Base-by-base conservation (phyloP, 2,888 invertebrate genomes). In the Scelioninae gen. 1 region DNA sequence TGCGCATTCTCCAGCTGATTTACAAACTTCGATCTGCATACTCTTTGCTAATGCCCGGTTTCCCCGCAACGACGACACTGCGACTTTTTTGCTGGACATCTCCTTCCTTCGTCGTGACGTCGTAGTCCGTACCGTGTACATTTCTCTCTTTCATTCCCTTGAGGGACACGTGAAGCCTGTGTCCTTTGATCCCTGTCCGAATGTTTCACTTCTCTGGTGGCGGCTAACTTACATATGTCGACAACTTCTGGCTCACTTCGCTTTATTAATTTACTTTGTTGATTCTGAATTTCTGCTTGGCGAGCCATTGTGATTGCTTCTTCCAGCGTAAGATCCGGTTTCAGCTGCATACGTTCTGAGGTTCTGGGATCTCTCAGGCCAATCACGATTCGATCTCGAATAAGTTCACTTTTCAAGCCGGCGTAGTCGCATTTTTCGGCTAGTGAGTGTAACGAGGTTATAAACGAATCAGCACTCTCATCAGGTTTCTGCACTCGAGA, bases 341-440 rank as follows among this genome's bases (percentile, higher is more conserved):
- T 60, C 43, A 60, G 29, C n/a, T 60, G 60, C 43, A 60, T 43
- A 5, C 60, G 60, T 16, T 60, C 60, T 7, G 60, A 60, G n/a
- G 60, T 29, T 60, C 13, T 60, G 10, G 15, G 32, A 65, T 88
- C 87, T 23, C 38, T 9, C 60, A 89, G 79, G 5, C 88, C 88
- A 7, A 87, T 86, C 8, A 87, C 82, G 56, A 89, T 88, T 31
- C 85, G 74, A 65, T 88, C 88, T 43, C 88, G 74, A 7, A 89
- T 88, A 10, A 89, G 71, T 13, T 87, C 82, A 8, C 88, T 84
- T 16, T 11, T 5, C 2, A 49, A 16, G 6, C 5, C 16, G n/a
- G 5, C 43, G 5, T 11, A 43, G 5, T 29, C 51, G 11, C 51
- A 51, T 5, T 11, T 8, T 10, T 29, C 29, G 4, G 51, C 51